These are phyloP conservation scores for Calonectris borealis DNA, from an alignment of 2,113 vertebrate genomes.

Conservation along the genomic window DNA sequence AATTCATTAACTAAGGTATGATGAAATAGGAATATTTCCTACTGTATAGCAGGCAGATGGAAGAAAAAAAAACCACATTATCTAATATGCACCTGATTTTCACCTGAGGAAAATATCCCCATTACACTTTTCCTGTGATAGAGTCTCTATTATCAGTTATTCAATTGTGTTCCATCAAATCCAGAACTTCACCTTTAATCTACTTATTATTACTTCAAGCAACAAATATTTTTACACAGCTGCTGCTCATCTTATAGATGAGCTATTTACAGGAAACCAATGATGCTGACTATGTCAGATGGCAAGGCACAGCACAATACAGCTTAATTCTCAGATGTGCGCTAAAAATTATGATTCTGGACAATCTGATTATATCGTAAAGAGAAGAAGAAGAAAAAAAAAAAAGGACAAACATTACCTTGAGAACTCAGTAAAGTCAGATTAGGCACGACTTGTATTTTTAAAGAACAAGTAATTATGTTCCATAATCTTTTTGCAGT, in stretches of 20 bases:
- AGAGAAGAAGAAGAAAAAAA: neutral
- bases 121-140: neutral
- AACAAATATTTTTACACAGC: neutral
- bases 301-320: neutral
- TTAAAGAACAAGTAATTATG: neutral
- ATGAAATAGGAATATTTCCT: neutral
- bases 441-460: neutral
- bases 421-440: neutral
- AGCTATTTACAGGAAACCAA: neutral
- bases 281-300: neutral
- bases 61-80: neutral
- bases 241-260: neutral
- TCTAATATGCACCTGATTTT: neutral
- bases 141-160: neutral
- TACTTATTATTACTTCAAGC: neutral
- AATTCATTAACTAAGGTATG: neutral
- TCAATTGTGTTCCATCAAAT: neutral
- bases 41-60: neutral
- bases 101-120: neutral
- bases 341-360: neutral
- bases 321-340: neutral
- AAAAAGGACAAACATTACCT: neutral
- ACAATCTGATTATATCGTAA: neutral
- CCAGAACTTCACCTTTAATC: neutral
- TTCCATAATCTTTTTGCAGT: neutral